Evolutionary conservation across 2,797 vertebrate species (phyloP), one percentile per base, ranked within the genome.

Genomic region (Lophius americanus): DNA sequence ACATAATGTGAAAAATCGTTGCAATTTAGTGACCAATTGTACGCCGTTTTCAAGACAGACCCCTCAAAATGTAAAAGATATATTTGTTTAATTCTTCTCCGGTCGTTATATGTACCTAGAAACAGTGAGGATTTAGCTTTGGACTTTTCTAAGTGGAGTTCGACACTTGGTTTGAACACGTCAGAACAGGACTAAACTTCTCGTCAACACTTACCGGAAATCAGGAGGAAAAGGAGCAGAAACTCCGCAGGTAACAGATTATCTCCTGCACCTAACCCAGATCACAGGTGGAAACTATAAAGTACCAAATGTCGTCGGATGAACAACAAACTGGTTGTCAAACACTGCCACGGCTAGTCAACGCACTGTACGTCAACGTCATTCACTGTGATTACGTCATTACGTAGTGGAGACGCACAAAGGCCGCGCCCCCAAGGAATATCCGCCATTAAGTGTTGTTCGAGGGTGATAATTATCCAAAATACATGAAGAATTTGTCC

Each of bases 41-140:
- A 23, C 23, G 23, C 23, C 23, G 23, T 1, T 23, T 23, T 23
- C 23, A 23, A 23, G 23, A 23, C 23, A 23, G 2, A 23, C 23
- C 23, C 23, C 23, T 23, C 23, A 23, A 23, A 23, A 23, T 23
- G 23, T 23, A 23, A 23, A 23, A 23, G 1, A 23, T 23, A 23
- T 23, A 23, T 23, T 23, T 23, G 23, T 23, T 23, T 23, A 23
- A 23, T 23, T 23, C 23, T 23, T 23, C 23, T 23, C 0, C 1
- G 3, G 0, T 5, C 1, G 1, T 2, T 1, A 9, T 6, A 0
- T 37, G 14, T 2, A 1, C 1, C 1, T 0, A 1, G 0, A 5
- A 33, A 3, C 33, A 8, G 5, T 32, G 54, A 0, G 0, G 36
- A 1, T 47, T 14, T 6, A 3, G 64, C 3, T 52, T 35, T 1